Conservation (phyloP, 2,797 vertebrate species). For the Trachops cirrhosus region DNA sequence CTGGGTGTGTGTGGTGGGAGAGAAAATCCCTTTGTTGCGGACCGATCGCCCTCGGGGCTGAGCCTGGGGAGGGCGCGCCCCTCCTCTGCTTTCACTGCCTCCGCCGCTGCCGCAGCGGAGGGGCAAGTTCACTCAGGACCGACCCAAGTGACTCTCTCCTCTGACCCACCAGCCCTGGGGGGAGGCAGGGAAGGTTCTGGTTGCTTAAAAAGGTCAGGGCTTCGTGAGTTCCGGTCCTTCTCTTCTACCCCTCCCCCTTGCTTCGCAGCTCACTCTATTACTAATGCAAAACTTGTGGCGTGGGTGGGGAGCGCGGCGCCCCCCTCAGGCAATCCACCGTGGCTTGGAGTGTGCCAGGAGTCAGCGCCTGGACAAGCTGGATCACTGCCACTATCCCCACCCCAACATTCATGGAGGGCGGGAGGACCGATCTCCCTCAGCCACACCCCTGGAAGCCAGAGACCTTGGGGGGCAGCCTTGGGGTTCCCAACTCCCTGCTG, state of each 20-base stretch:
- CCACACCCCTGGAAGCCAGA: background rate
- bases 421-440: background rate
- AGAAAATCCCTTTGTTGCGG: constrained; percentile 73
- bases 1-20: background rate
- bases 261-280: constrained; percentile 58
- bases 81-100: background rate
- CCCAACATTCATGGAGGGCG: background rate
- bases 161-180: background rate
- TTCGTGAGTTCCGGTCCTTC: background rate
- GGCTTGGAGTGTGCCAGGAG: background rate
- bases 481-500: background rate
- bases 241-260: background rate
- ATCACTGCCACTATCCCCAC: background rate
- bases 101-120: rapidly evolving
- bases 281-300: constrained; percentile 75
- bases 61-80: background rate
- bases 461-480: background rate
- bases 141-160: background rate
- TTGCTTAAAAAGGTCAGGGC: background rate
- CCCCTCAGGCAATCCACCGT: background rate
- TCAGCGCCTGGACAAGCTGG: background rate
- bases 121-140: constrained; percentile 49
- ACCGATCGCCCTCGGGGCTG: background rate
- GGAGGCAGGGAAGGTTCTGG: background rate
- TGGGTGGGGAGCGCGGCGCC: constrained; percentile 27